A percentile compares a stretch with the other conserved stretches of the same genome.
Conservation (phyloP, 2,797 vertebrate species). For the Sparidentex hasta region DNA sequence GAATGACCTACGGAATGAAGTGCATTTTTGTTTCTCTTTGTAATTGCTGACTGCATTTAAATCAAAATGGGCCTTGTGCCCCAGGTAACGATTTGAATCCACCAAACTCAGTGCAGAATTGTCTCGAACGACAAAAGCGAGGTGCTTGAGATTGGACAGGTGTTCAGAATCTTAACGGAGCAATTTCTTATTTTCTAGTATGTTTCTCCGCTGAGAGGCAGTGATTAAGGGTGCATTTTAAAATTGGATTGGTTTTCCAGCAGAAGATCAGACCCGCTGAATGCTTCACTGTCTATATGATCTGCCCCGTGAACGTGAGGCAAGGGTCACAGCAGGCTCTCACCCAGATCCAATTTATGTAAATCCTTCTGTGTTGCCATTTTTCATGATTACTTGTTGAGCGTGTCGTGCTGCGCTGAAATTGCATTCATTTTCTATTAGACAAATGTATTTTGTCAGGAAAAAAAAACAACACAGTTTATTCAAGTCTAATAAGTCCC, state of each 20-base stretch:
- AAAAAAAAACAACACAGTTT: conserved; percentile 54
- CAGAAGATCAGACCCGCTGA: conserved; percentile 12
- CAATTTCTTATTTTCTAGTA: conserved; percentile 11
- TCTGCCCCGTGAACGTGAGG: conserved; percentile 25
- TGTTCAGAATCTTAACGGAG: conserved; percentile 32
- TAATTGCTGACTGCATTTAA: conserved; percentile 43
- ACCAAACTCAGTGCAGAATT: conserved; percentile 46
- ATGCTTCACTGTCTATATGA: conserved; percentile 43
- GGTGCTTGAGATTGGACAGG: conserved; percentile 21
- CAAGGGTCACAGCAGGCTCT: conserved; percentile 57
- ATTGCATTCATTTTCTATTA: conserved; percentile 66
- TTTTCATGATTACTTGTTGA: conserved; percentile 70
- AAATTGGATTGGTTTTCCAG: conserved; percentile 42
- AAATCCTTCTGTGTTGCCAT: conserved; percentile 58
- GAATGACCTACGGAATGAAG: conserved; percentile 14
- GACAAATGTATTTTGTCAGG: conserved; percentile 62
- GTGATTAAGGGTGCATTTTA: conserved; percentile 35
- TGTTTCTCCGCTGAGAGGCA: conserved; percentile 19
- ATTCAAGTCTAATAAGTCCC: conserved; percentile 67
- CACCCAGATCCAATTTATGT: conserved; percentile 70
- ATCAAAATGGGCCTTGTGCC: conserved; percentile 36
- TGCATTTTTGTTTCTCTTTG: conserved; percentile 39
- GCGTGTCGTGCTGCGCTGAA: conserved; percentile 54
- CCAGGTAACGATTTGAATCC: conserved; percentile 38
- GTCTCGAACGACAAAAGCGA: conserved; percentile 37